Evolutionary conservation across 2,888 invertebrate species (phyloP).

Genomic region (Cheiracanthium punctorium): DNA sequence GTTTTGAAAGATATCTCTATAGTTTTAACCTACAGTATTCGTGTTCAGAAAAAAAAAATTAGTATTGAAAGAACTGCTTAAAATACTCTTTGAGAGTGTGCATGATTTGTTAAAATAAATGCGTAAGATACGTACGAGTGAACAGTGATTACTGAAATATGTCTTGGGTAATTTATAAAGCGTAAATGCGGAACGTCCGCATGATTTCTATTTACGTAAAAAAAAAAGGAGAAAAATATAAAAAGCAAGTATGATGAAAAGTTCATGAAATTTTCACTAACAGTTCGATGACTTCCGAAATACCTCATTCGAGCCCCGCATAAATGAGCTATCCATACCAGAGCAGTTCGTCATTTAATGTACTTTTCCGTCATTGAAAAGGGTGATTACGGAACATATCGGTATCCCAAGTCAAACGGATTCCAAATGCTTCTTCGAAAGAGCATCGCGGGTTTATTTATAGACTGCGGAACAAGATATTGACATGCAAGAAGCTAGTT

Average conservation of each 20-base stretch:
- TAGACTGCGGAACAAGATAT: background rate
- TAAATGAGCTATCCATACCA: background rate
- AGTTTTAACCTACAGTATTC: too few relatives aligned
- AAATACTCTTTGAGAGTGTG: too few relatives aligned
- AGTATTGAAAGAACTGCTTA: too few relatives aligned
- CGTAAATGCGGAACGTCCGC: too few relatives aligned
- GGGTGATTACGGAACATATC: background rate
- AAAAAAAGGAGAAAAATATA: background rate
- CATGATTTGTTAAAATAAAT: too few relatives aligned
- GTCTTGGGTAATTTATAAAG: too few relatives aligned
- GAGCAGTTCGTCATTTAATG: background rate
- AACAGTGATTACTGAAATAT: too few relatives aligned
- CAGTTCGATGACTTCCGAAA: background rate
- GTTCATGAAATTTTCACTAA: background rate
- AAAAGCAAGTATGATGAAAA: too few relatives aligned
- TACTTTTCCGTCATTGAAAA: background rate
- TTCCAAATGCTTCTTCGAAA: background rate
- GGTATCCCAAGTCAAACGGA: background rate
- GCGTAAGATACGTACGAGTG: too few relatives aligned
- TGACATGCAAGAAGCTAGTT: background rate
- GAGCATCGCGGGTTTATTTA: background rate
- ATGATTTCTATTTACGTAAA: too few relatives aligned
- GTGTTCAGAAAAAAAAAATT: too few relatives aligned
- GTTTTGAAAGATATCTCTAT: too few relatives aligned
- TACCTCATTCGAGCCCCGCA: background rate